Conservation (phyloP, 92 coral and sea anemone genomes). For the Paramuricea clavata region DNA sequence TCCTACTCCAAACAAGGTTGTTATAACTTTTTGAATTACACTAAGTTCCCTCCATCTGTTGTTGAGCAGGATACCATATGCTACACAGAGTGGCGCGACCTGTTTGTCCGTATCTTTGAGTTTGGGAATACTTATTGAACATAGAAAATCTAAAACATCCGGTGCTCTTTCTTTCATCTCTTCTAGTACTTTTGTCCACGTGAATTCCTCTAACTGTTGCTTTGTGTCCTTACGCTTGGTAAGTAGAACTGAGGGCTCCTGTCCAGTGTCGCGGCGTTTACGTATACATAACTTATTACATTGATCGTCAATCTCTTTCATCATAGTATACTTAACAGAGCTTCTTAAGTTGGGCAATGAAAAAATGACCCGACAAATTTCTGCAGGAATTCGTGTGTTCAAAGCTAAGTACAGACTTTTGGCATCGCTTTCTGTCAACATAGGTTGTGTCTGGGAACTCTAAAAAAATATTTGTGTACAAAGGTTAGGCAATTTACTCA, state of each 20-base stretch:
- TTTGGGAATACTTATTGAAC: conserved; percentile 53
- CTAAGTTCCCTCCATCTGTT: conserved; percentile 53
- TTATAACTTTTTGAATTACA: conserved; percentile 47
- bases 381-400: conserved; percentile 7
- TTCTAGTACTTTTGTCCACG: conserved; percentile 28
- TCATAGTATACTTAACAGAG: conserved; percentile 14
- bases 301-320: conserved; percentile 25
- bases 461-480: neutral
- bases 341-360: conserved; percentile 20
- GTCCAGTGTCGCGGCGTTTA: conserved; percentile 3
- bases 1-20: conserved; percentile 57
- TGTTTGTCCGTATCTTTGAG: conserved; percentile 45
- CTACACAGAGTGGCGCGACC: conserved; percentile 52
- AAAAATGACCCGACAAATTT: conserved; percentile 30
- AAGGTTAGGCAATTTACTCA: too few relatives aligned
- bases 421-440: conserved; percentile 4
- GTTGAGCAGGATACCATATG: conserved; percentile 49
- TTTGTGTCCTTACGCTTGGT: conserved; percentile 2
- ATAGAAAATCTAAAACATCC: conserved; percentile 57
- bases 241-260: conserved; percentile 17
- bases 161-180: conserved; percentile 63
- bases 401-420: conserved; percentile 19
- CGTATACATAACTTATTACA: conserved; percentile 35
- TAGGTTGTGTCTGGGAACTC: neutral
- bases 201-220: conserved; percentile 21